phyloP scores from a whole-genome alignment of 2,113 vertebrate species.

The Albula goreensis region DNA sequence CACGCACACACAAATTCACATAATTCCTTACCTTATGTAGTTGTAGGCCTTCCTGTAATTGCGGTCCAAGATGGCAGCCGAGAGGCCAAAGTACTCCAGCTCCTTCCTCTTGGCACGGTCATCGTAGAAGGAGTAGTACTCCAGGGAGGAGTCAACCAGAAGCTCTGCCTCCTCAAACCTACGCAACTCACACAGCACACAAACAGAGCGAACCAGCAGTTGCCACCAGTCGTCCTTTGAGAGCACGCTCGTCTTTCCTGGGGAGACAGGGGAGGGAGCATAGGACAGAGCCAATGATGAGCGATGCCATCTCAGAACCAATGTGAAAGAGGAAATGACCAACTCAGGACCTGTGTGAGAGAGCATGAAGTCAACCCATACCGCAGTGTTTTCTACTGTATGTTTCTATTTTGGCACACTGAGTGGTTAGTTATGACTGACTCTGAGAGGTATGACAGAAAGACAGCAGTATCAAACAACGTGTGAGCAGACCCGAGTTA shows the following conservation, averaged over 20 bases:
- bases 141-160: conserved; percentile 90
- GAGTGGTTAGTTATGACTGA: no score
- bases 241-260: conserved; percentile 85
- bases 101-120: conserved; percentile 89
- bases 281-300: not conserved
- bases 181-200: conserved; percentile 79
- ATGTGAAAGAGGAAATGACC: no score
- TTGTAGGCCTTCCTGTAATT: conserved; percentile 93
- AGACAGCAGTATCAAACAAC: no score
- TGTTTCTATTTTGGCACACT: no score
- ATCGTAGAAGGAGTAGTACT: conserved; percentile 96
- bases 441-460: no score
- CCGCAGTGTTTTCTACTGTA: no score
- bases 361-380: no score
- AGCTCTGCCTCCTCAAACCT: conserved; percentile 90
- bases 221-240: conserved; percentile 97
- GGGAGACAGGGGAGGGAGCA: not conserved
- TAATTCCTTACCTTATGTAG: conserved; percentile 86
- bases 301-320: no score
- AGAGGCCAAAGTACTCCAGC: conserved; percentile 92
- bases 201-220: conserved; percentile 83
- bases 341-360: not conserved
- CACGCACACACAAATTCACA: not conserved
- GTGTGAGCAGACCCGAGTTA: not conserved
- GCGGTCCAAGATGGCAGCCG: conserved; percentile 87